A percentile compares a stretch with the other conserved stretches of the same genome.
Evolutionary conservation across 1,140 invertebrate species (phyloP).

Genomic region (Conus ventricosus): DNA sequence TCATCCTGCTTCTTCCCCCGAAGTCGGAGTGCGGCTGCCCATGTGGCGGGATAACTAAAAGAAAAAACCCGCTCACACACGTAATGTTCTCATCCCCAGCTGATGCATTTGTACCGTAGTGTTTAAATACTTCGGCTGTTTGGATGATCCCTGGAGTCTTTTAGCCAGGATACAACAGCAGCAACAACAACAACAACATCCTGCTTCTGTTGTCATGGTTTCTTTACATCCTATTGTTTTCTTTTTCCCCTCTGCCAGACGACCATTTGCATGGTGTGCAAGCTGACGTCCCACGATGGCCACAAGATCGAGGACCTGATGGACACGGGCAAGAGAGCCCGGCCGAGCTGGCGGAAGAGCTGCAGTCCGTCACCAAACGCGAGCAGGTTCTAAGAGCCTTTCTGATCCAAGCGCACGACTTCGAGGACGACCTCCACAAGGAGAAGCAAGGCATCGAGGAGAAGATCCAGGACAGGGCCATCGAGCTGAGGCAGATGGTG

Average conservation of each 20-base stretch:
- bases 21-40: no score
- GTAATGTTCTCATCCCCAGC: no score
- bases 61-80: no score
- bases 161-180: no score
- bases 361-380: neutral
- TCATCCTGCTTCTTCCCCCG: no score
- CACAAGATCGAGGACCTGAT: conserved; percentile 21
- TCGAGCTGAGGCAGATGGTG: neutral
- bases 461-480: neutral
- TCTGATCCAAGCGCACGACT: neutral
- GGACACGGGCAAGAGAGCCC: neutral
- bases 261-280: conserved; percentile 20
- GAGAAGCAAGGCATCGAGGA: neutral
- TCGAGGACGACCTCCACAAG: neutral
- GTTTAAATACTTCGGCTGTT: no score
- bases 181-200: no score
- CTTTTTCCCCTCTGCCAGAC: neutral
- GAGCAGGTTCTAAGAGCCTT: conserved; percentile 15
- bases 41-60: no score
- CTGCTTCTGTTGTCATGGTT: no score
- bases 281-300: conserved; percentile 18
- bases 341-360: conserved; percentile 4
- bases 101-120: no score
- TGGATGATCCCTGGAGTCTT: no score
- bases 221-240: no score